Percentiles rank a stretch among this genome's conserved stretches.
Evolutionary conservation across 2,797 vertebrate genomes (phyloP).

Genomic region (Semotilus atromaculatus): DNA sequence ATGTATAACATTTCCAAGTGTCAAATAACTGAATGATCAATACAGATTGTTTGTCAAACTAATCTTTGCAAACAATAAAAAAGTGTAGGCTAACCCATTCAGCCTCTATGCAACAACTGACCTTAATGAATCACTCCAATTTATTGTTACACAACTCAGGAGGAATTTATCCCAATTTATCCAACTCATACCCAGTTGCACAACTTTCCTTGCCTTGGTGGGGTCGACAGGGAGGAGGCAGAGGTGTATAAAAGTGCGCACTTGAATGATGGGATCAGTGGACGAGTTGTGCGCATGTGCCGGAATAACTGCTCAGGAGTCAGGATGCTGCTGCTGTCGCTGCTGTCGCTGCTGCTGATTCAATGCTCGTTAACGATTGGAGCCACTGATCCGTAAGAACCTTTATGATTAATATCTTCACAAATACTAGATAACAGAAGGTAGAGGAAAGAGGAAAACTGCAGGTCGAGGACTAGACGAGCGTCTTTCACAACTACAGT

Average conservation of each 20-base stretch:
- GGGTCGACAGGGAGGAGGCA: constrained; percentile 10
- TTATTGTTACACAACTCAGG: neutral
- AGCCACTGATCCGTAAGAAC: constrained; percentile 35
- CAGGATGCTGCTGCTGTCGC: neutral
- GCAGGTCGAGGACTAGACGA: neutral
- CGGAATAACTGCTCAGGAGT: neutral
- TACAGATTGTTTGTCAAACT: neutral
- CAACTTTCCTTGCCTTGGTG: neutral
- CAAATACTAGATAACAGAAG: neutral
- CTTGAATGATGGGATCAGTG: neutral
- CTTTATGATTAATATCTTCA: constrained; percentile 10
- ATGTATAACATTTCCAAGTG: neutral
- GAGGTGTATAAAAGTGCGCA: constrained; percentile 16
- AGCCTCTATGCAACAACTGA: neutral
- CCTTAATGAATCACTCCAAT: neutral
- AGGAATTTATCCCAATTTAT: neutral
- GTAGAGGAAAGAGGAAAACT: neutral
- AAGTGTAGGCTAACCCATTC: neutral
- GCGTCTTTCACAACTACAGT: neutral
- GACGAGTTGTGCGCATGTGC: neutral
- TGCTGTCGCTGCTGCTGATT: neutral
- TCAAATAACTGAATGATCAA: neutral
- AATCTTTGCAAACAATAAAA: neutral
- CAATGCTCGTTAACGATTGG: neutral
- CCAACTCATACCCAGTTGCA: neutral